Evolutionary conservation across 2,113 vertebrate genomes (phyloP).

Genomic region (Triplophysa dalaica): DNA sequence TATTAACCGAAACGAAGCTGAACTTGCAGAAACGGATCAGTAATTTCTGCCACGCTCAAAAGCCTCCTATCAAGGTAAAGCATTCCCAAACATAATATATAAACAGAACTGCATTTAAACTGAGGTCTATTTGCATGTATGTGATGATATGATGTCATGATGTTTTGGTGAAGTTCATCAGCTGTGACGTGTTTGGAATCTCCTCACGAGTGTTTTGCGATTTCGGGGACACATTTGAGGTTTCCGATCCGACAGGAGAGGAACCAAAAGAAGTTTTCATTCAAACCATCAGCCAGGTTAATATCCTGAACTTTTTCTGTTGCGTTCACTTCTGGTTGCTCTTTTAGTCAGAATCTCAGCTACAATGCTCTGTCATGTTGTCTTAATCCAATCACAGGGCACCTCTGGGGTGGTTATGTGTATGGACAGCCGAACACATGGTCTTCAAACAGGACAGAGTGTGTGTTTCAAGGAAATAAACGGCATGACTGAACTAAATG

Average conservation of each 20-base stretch:
- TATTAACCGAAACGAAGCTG: slow-evolving; percentile 87
- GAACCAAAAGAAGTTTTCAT: slow-evolving; percentile 96
- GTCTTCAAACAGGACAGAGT: slow-evolving; percentile 89
- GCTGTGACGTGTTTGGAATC: slow-evolving; percentile 87
- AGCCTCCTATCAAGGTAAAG: slow-evolving; percentile 89
- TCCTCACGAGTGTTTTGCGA: slow-evolving; percentile 95
- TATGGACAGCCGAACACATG: slow-evolving; percentile 92
- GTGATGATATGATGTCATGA: too few species aligned
- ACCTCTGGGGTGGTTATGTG: slow-evolving; percentile 91
- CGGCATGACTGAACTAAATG: slow-evolving; percentile 90
- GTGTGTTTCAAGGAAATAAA: slow-evolving; percentile 90
- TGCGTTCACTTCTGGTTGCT: too few species aligned
- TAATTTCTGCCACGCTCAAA: slow-evolving; percentile 86
- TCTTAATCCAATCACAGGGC: slow-evolving; percentile 56
- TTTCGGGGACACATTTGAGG: slow-evolving; percentile 94
- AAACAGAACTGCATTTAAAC: not conserved
- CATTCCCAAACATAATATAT: not conserved
- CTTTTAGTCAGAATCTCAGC: too few species aligned
- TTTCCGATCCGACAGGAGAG: slow-evolving; percentile 92
- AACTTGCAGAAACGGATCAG: slow-evolving; percentile 87
- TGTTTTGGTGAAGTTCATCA: slow-evolving; percentile 83
- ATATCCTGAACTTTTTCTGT: not conserved
- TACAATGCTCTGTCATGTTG: not conserved
- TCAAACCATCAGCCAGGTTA: slow-evolving; percentile 92
- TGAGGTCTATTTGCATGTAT: not conserved